Evolutionary conservation across 2,113 vertebrate genomes (phyloP), one percentile per base, ranked within the genome.

Genomic region (Perccottus glenii): DNA sequence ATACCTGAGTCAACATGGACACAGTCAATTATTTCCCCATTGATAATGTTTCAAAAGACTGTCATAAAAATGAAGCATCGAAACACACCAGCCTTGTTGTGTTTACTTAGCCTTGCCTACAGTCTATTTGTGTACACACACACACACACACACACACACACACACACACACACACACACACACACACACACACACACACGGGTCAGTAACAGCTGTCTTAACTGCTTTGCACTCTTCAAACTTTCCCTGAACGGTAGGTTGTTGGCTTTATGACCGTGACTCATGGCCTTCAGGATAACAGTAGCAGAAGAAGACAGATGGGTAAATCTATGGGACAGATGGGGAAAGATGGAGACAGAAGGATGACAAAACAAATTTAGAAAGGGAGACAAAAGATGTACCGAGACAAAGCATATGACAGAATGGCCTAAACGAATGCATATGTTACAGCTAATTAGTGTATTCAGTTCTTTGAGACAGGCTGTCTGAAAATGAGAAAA

Each of bases 251-350:
- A 50, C 47, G 3, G 46, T 63, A 64, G 58, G 57, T 8, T 11
- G 59, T n/a, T 15, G 16, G 15, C 16, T 55, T 33, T 46, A 10
- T 19, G 5, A 15, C 60, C 33, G 42, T 5, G 47, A 57, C 16
- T 6, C 43, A 44, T 3, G 60, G 15, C 64, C 51, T 57, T 66
- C 62, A 38, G 45, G 36, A 40, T 12, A 43, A 15, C 60, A 32
- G 60, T 46, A 53, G 9, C 11, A 64, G 19, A 27, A 27, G 73
- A 68, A 73, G 67, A 60, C 59, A 63, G 65, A 73, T 56, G 59
- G 62, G 42, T 64, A 9, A 43, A 61, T 56, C 12, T 5, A 66
- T n/a, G 2, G 47, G 58, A 46, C n/a, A n/a, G n/a, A n/a, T n/a
- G n/a, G n/a, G n/a, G n/a, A n/a, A n/a, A n/a, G n/a, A n/a, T n/a